Conservation (phyloP, 2,113 vertebrate genomes). For the Coracopsis vasa region DNA sequence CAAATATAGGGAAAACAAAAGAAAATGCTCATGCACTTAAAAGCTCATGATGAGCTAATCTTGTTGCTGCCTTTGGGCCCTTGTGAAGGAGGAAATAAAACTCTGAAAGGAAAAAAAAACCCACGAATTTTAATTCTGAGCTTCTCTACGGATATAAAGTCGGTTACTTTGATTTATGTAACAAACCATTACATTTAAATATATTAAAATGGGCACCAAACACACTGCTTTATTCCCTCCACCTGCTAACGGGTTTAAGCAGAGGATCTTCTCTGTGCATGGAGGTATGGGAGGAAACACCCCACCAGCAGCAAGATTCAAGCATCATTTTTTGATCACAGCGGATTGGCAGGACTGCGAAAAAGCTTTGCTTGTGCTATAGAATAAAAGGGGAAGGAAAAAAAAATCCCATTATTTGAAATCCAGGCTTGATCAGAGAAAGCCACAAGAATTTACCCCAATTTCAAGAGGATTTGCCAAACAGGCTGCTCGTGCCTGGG, state of each 20-base stretch:
- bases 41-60: neutral
- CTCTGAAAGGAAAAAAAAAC: neutral
- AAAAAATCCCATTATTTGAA: neutral
- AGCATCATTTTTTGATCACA: neutral
- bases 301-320: neutral
- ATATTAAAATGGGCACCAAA: neutral
- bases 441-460: neutral
- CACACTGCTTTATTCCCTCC: neutral
- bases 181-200: neutral
- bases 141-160: neutral
- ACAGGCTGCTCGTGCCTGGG: neutral
- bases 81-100: neutral
- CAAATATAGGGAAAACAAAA: neutral
- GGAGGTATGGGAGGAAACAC: neutral
- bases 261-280: neutral
- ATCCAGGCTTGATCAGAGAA: neutral
- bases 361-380: neutral
- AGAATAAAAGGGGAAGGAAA: neutral
- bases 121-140: neutral
- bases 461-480: neutral
- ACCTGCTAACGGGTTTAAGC: neutral
- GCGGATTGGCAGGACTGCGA: rapidly evolving
- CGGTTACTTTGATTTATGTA: neutral
- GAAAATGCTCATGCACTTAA: neutral
- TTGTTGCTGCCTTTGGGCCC: neutral